A percentile compares a stretch with the other conserved stretches of the same genome.
Evolutionary conservation across 2,888 invertebrate genomes (phyloP).

Genomic region (Xestia c-nigrum): DNA sequence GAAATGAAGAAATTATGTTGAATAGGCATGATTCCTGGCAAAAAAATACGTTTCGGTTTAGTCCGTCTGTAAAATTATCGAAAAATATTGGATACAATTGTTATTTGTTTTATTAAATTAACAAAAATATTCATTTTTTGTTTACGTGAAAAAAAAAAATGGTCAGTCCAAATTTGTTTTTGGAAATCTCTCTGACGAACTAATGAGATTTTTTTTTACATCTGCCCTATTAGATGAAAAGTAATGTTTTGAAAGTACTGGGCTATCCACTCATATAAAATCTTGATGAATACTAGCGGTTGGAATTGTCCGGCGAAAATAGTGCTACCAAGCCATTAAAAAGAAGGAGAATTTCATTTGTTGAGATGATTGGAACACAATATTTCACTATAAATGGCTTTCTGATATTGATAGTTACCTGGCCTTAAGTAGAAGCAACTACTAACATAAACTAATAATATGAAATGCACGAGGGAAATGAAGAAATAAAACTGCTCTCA

Average conservation of each 20-base stretch:
- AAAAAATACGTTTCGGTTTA: no score
- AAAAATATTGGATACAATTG: no score
- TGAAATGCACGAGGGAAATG: conserved; percentile 31
- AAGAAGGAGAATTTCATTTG: not conserved
- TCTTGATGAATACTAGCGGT: not conserved
- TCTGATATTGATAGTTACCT: not conserved
- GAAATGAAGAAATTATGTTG: not conserved
- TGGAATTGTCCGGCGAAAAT: not conserved
- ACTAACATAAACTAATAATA: conserved; percentile 10
- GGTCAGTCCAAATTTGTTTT: no score
- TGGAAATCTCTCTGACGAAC: no score
- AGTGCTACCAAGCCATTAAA: not conserved
- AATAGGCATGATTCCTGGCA: no score
- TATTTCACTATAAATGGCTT: not conserved
- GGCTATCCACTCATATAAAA: not conserved
- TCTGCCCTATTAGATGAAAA: not conserved
- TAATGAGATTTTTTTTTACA: no score
- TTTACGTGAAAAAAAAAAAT: no score
- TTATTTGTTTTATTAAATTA: no score
- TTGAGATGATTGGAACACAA: not conserved
- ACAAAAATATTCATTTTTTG: no score
- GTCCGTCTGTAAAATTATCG: no score
- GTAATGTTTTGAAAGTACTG: not conserved
- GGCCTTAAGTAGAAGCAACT: not conserved
- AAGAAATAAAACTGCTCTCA: conserved; percentile 46